phyloP scores from a whole-genome alignment of 2,113 vertebrate genomes.

The Australoheros scitulus region DNA sequence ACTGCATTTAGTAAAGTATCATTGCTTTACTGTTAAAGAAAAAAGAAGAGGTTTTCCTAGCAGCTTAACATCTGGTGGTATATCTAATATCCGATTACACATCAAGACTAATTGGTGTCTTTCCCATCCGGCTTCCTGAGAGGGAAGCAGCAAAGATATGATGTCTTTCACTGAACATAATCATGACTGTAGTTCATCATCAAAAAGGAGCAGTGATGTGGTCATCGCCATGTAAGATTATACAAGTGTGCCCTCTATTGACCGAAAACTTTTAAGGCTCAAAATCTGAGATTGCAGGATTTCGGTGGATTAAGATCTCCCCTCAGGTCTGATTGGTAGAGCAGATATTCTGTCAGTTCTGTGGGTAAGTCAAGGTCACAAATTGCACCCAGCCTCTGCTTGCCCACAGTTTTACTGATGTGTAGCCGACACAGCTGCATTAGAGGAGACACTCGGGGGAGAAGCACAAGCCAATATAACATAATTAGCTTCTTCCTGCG shows the following conservation, averaged over 20 bases:
- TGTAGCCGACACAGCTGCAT: slow-evolving; percentile 85
- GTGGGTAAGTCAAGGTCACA: slow-evolving; percentile 79
- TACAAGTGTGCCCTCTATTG: slow-evolving; percentile 66
- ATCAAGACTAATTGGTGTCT: neutral
- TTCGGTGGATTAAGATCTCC: neutral
- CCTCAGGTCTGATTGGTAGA: slow-evolving; percentile 72
- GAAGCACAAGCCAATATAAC: slow-evolving; percentile 22
- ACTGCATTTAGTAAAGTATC: neutral
- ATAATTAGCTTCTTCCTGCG: slow-evolving; percentile 11
- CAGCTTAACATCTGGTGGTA: neutral
- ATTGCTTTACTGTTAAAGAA: neutral
- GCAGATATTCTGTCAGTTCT: slow-evolving; percentile 83
- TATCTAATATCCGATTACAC: neutral
- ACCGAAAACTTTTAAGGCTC: neutral
- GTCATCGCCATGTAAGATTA: neutral
- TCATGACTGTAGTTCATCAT: neutral
- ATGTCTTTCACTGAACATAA: slow-evolving; percentile 2
- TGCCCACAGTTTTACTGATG: slow-evolving; percentile 84
- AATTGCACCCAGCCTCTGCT: slow-evolving; percentile 79
- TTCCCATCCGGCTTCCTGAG: neutral
- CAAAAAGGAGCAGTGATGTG: neutral
- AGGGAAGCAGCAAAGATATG: neutral
- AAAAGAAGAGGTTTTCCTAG: neutral
- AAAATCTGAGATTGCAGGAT: neutral
- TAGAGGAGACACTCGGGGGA: slow-evolving; percentile 62